These are phyloP conservation scores for Cyprichromis sp. DNA, from an alignment of 2,113 vertebrate species.

Conservation along the genomic window DNA sequence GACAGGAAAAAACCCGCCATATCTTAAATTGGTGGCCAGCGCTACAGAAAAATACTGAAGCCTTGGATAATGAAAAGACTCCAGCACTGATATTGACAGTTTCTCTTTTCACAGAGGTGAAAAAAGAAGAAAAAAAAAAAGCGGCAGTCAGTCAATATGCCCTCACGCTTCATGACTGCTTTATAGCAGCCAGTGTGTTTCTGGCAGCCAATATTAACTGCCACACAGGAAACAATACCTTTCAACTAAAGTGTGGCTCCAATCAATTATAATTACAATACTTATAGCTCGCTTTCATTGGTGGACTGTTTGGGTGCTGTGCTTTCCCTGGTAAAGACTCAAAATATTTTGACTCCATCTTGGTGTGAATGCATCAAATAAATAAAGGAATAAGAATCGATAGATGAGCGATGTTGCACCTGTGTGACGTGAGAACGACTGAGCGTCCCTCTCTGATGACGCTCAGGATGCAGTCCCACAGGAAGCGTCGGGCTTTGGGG, in stretches of 20 bases:
- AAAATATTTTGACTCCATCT: background rate
- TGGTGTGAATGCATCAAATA: background rate
- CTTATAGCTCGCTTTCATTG: background rate
- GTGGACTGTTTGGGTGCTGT: background rate
- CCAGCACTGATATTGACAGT: conserved; percentile 34
- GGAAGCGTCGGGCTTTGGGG: conserved; percentile 90
- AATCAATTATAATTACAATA: conserved; percentile 30
- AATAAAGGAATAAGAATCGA: background rate
- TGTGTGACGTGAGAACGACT: conserved; percentile 95
- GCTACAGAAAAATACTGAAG: conserved; percentile 1
- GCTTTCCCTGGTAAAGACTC: background rate
- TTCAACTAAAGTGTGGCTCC: background rate
- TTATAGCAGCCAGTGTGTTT: conserved; percentile 25
- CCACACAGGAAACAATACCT: conserved; percentile 33
- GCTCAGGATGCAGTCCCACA: conserved; percentile 95
- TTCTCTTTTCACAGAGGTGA: conserved; percentile 14
- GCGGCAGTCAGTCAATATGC: conserved; percentile 29
- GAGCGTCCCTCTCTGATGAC: conserved; percentile 92
- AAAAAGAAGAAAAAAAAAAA: conserved; percentile 6
- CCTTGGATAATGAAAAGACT: conserved; percentile 40
- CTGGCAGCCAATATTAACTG: conserved; percentile 22
- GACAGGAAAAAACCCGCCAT: background rate
- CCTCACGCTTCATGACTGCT: conserved; percentile 44
- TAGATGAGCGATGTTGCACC: conserved; percentile 53
- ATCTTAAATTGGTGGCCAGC: background rate